These are phyloP conservation scores for Phyllostomus discolor DNA, from an alignment of 2,113 vertebrate species.

Conservation along the genomic window DNA sequence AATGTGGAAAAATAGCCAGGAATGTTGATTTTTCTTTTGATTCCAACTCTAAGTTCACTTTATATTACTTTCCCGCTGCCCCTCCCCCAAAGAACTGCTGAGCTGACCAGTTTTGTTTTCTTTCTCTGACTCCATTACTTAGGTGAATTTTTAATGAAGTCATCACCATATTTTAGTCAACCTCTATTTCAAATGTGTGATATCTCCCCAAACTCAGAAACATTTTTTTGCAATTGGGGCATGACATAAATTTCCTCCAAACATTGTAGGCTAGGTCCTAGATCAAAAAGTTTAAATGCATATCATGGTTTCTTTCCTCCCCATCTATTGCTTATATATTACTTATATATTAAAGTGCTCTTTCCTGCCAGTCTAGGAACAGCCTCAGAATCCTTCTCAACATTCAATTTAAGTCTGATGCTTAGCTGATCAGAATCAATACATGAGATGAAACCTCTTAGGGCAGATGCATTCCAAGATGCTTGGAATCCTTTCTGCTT, in stretches of 20 bases:
- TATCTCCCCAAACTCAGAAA: not conserved
- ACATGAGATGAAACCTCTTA: not conserved
- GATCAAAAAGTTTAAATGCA: not conserved
- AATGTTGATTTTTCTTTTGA: slow-evolving; percentile 47
- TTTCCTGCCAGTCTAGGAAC: not conserved
- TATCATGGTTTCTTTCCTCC: not conserved
- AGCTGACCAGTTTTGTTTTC: slow-evolving; percentile 10
- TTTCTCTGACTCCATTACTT: not conserved
- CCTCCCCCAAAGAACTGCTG: not conserved
- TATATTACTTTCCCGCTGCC: slow-evolving; percentile 46
- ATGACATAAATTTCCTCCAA: not conserved
- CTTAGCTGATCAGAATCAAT: not conserved
- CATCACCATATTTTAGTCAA: slow-evolving; percentile 20
- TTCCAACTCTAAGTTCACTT: slow-evolving; percentile 47
- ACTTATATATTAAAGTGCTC: not conserved
- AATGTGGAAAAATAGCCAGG: slow-evolving; percentile 30
- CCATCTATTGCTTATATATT: not conserved
- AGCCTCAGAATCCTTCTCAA: not conserved
- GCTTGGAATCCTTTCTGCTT: not conserved
- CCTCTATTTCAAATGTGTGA: not conserved
- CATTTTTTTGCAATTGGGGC: not conserved
- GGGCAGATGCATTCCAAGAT: not conserved
- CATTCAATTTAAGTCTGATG: not conserved
- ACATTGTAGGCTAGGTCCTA: not conserved
- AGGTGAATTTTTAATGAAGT: not conserved